These are phyloP conservation scores for Lepisosteus osseus DNA, from an alignment of 2,113 vertebrate species.

Conservation along the genomic window DNA sequence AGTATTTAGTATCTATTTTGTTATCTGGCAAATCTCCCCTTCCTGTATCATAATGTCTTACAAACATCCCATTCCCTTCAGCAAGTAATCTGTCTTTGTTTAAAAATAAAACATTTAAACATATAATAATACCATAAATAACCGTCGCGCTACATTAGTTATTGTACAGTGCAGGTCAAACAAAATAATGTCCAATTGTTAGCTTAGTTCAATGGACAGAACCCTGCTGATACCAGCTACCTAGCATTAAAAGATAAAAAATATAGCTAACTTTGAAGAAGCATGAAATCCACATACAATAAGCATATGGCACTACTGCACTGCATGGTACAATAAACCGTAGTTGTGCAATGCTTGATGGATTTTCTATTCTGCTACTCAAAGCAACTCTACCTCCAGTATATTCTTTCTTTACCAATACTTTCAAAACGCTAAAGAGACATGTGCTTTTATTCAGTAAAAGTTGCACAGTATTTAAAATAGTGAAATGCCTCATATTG, in stretches of 20 bases:
- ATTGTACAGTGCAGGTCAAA: constrained; percentile 9
- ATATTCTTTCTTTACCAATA: neutral
- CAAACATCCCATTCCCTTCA: neutral
- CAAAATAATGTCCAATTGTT: constrained; percentile 20
- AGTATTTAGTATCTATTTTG: neutral
- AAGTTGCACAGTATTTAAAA: constrained; percentile 4
- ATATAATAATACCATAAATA: neutral
- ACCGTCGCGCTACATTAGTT: neutral
- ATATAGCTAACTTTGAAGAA: too few species aligned
- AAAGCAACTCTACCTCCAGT: neutral
- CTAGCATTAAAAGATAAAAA: too few species aligned
- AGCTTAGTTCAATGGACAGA: neutral
- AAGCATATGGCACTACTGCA: too few species aligned
- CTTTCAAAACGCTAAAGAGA: neutral
- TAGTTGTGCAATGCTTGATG: too few species aligned
- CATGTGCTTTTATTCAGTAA: constrained; percentile 2
- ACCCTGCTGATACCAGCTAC: neutral
- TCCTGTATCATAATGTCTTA: neutral
- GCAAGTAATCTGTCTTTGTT: neutral
- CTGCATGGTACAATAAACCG: too few species aligned
- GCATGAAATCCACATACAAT: too few species aligned
- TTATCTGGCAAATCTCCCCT: neutral
- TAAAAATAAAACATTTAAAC: neutral
- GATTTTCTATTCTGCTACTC: neutral
- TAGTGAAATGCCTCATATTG: constrained; percentile 3